Evolutionary conservation across 2,888 invertebrate genomes (phyloP), one percentile per base, ranked within the genome.

Genomic region (Caenorhabditis virilis): DNA sequence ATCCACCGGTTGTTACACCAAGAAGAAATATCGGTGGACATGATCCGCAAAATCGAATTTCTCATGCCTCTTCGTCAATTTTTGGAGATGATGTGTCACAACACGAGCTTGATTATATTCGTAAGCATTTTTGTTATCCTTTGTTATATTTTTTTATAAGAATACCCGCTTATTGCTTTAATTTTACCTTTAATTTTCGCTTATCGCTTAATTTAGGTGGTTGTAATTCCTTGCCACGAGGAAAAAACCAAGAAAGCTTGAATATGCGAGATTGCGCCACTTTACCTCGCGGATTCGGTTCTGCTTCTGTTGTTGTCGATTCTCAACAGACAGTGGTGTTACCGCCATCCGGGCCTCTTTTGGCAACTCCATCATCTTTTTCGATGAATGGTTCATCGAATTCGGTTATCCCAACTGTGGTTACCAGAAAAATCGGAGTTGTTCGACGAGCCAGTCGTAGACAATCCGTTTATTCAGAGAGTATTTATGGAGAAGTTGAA

Each of bases 401-500:
- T 30, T 58, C 63, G 39, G 54, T 57, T 9, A 46, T 72, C 16
- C 68, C 68, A 20, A 66, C 66, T 13, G 50, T 69, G 15, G 57
- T 61, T n/a, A 54, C 62, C 3, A 48, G 62, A 16, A 55, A 60
- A 38, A 43, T 67, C 6, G 68, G 67, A 13, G 61, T 67, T n/a
- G 59, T 69, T 13, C 61, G 68, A 49, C 61, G 72, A 27, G 57
- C 68, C 11, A 72, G 72, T 45, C 52, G 72, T 23, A 49, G 72
- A 27, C 68, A 72, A 45, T 69, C 68, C 6, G 55, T 72, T 11
- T 68, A 72, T 45, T 56, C 62, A 2, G 72, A 72, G 26, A 65
- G 72, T 39, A 51, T 72, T 42, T 72, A 69, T 27, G 67, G 67
- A 51, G 63, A 62, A 39, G 62, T 67, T 13, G 62, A 59, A 36